phyloP scores from a whole-genome alignment of 2,797 vertebrate species.

The Poeciliopsis turneri region DNA sequence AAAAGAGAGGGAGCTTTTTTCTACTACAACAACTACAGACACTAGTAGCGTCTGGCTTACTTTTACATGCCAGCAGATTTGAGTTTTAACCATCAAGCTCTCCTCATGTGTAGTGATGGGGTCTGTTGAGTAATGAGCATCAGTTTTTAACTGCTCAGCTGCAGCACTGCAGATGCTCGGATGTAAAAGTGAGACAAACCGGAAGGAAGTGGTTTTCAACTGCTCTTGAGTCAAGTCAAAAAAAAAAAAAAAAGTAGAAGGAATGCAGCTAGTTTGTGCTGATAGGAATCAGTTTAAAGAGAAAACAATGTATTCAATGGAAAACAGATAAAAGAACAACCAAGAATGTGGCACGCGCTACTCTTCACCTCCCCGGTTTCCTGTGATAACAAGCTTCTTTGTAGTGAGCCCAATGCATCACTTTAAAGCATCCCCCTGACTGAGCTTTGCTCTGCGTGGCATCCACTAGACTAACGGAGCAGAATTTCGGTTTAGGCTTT shows the following conservation, averaged over 20 bases:
- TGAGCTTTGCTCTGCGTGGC: conserved; percentile 24
- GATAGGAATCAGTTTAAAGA: conserved; percentile 20
- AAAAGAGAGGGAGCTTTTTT: conserved; percentile 6
- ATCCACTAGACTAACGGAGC: conserved; percentile 30
- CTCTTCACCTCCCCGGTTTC: conserved; percentile 31
- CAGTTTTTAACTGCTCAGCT: conserved; percentile 25
- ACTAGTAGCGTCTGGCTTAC: conserved; percentile 70
- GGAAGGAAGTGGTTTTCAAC: conserved; percentile 79
- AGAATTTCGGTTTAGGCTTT: conserved; percentile 44
- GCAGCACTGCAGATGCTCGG: conserved; percentile 33
- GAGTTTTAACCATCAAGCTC: conserved; percentile 16
- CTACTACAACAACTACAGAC: conserved; percentile 36
- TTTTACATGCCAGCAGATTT: conserved; percentile 22
- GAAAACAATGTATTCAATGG: conserved; percentile 1
- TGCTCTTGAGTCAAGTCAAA: conserved; percentile 31
- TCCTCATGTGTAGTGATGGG: conserved; percentile 36
- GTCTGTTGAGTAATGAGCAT: conserved; percentile 23
- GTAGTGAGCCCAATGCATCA: conserved; percentile 8
- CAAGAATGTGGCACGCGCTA: conserved; percentile 1
- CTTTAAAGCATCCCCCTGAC: conserved; percentile 15
- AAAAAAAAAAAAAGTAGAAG: conserved; percentile 6
- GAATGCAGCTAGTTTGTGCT: neutral
- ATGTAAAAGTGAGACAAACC: conserved; percentile 22
- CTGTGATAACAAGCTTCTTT: conserved; percentile 38
- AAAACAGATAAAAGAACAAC: neutral